Evolutionary conservation across 2,113 vertebrate species (phyloP), one percentile per base, ranked within the genome.

Genomic region (Tragulus kanchil): DNA sequence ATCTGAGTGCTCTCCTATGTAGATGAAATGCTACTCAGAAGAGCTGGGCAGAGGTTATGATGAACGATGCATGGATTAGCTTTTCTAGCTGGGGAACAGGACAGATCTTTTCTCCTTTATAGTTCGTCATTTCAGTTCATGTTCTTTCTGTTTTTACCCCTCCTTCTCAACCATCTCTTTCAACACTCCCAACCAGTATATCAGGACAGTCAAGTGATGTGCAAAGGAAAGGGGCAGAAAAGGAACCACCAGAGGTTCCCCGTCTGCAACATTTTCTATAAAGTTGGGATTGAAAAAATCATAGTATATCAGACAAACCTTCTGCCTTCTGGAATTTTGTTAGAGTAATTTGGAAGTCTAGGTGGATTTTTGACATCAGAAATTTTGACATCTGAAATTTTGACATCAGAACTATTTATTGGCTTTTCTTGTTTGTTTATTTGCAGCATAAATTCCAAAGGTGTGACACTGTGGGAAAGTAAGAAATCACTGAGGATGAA

Each of bases 381-480:
- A 36, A 36, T 36, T 36, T 36, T n/a, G n/a, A n/a, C n/a, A n/a
- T n/a, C 21, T 65, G 65, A 8, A 71, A 69, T 52, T 85, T 86
- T 93, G 56, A 85, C 48, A 90, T 69, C 16, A 62, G 69, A 79
- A 71, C 1, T 8, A 89, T 85, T 88, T 50, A 36, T n/a, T n/a
- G 19, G 4, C 17, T 69, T 69, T 31, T 42, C 36, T 50, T 48
- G 58, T 42, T 58, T 69, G 54, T 84, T 36, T 52, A 19, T 92
- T 61, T 83, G 83, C 5, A 82, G 25, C 59, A 16, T 93, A 79
- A 31, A 92, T 92, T 93, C 23, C 28, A 73, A 91, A 85, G 13
- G 13, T 81, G 67, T 77, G 9, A 64, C 5, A 3, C 48, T 48
- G 6, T 28, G 52, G 7, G 19, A 83, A 93, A 67, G 36, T 79